Evolutionary conservation across 2,797 vertebrate species (phyloP).

Genomic region (Mus caroli): DNA sequence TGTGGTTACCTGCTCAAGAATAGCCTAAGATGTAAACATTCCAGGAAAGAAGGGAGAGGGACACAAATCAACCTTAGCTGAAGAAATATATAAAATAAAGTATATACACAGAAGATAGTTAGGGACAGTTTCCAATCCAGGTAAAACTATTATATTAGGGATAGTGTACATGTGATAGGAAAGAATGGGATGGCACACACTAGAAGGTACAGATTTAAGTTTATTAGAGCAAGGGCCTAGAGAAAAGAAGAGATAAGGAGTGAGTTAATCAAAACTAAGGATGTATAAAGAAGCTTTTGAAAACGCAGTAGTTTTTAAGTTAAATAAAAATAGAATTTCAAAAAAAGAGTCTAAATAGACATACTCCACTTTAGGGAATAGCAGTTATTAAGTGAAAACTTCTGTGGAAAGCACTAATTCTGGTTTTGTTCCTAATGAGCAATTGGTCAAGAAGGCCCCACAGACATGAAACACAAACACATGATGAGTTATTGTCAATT

Average conservation of each 20-base stretch:
- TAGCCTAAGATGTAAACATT: background rate
- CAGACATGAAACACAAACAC: too few species aligned
- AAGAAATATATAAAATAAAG: background rate
- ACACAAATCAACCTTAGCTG: background rate
- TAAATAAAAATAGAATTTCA: background rate
- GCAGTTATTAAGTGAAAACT: background rate
- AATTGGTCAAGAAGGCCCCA: background rate
- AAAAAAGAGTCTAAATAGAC: background rate
- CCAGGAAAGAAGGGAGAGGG: background rate
- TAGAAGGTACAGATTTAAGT: background rate
- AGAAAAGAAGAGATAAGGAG: background rate
- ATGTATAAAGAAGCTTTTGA: background rate
- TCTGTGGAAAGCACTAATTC: background rate
- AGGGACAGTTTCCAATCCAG: background rate
- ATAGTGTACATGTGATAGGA: too few species aligned
- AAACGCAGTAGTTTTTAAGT: background rate
- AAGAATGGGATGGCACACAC: background rate
- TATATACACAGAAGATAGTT: background rate
- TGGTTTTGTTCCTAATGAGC: too few species aligned
- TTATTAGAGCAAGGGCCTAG: too few species aligned
- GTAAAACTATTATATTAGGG: too few species aligned
- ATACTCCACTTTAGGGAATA: too few species aligned
- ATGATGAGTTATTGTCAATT: accelerated
- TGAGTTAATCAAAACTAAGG: background rate
- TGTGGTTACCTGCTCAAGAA: background rate